These are phyloP conservation scores for Camponotus vicinus DNA, from an alignment of 1,140 invertebrate genomes.

Conservation along the genomic window DNA sequence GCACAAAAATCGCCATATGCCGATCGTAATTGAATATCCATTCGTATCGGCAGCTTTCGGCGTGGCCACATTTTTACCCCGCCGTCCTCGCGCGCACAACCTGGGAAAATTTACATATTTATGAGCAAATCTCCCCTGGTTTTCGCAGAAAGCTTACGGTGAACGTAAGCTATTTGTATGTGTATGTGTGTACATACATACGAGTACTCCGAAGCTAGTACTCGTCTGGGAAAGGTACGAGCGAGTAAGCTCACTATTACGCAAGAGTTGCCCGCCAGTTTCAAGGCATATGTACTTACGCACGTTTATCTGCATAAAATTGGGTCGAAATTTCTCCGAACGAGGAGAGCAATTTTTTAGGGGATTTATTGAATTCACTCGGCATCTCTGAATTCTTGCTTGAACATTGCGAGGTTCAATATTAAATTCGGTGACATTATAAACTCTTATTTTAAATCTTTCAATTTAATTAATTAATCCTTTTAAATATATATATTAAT, in stretches of 20 bases:
- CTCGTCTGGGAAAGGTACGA: slow-evolving; percentile 2
- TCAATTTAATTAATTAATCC: neutral
- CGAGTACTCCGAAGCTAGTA: neutral
- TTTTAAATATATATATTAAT: neutral
- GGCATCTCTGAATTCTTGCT: neutral
- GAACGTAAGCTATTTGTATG: slow-evolving; percentile 1
- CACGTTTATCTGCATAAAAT: slow-evolving; percentile 16
- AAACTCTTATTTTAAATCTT: neutral
- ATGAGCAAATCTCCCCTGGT: slow-evolving; percentile 33
- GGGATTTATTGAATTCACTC: slow-evolving; percentile 2
- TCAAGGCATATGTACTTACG: slow-evolving; percentile 11
- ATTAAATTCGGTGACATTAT: neutral
- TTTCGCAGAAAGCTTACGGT: slow-evolving; percentile 16
- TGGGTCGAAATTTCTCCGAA: neutral
- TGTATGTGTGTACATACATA: neutral
- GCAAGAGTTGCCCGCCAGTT: slow-evolving; percentile 21
- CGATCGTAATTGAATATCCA: slow-evolving; percentile 36
- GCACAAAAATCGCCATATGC: neutral
- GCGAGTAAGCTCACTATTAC: slow-evolving; percentile 28
- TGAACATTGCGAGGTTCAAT: neutral
- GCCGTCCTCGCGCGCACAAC: no score
- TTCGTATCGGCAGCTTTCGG: neutral
- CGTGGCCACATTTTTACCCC: slow-evolving; percentile 20
- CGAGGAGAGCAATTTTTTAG: neutral
- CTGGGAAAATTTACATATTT: slow-evolving; percentile 49